These are phyloP conservation scores for Pitta sordida DNA, from an alignment of 2,113 vertebrate species.

Conservation along the genomic window DNA sequence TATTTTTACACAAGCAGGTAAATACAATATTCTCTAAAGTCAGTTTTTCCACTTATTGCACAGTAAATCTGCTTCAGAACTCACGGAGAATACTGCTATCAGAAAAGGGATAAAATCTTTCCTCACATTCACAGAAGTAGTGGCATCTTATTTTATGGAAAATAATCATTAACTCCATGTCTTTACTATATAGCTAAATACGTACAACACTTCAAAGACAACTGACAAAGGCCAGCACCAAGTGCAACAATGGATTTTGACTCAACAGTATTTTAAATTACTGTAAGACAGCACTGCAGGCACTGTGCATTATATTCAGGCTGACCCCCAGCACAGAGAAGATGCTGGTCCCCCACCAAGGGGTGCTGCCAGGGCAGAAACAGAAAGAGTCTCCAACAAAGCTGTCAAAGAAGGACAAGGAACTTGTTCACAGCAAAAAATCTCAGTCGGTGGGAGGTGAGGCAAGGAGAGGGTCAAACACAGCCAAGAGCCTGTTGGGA, in stretches of 20 bases:
- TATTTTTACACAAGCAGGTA: neutral
- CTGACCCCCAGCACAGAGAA: neutral
- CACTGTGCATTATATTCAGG: neutral
- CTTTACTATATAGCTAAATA: neutral
- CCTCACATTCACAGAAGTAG: neutral
- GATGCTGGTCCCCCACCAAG: fast-evolving
- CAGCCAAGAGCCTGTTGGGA: neutral
- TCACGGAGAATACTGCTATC: neutral
- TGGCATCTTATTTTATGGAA: neutral
- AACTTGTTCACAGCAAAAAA: neutral
- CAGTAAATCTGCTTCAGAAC: neutral
- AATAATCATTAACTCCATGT: neutral
- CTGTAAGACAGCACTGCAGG: neutral
- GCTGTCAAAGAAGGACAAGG: neutral
- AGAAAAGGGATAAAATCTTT: neutral
- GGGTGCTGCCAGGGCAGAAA: neutral
- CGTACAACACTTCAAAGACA: neutral
- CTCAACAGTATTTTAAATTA: neutral
- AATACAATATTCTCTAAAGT: neutral
- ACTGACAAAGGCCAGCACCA: neutral
- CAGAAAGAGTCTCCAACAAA: neutral
- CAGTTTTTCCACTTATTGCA: neutral
- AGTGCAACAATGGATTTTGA: neutral
- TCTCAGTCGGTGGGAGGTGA: neutral
- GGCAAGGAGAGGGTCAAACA: neutral